Percentiles rank a stretch among this genome's conserved stretches.
Evolutionary conservation across 2,888 invertebrate genomes (phyloP).

Genomic region (Notodonta dromedarius): DNA sequence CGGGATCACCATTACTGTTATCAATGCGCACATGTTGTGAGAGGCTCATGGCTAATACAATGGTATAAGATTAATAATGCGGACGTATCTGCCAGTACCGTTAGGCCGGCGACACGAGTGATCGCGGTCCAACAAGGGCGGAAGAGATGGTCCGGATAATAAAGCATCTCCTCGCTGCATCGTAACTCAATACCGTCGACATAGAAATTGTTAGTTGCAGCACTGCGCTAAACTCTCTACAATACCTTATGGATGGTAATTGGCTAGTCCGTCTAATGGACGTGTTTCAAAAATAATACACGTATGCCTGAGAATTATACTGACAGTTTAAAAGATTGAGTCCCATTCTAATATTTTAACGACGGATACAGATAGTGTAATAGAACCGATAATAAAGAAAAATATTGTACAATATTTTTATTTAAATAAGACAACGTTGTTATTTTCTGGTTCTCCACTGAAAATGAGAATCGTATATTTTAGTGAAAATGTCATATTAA

Average conservation of each 20-base stretch:
- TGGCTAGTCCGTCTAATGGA: conserved; percentile 63
- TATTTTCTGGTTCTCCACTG: too few relatives aligned
- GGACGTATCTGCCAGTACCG: conserved; percentile 71
- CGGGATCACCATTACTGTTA: conserved; percentile 73
- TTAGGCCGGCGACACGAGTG: conserved; percentile 76
- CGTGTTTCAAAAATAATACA: conserved; percentile 63
- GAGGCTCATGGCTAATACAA: conserved; percentile 75
- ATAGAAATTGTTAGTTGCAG: conserved; percentile 76
- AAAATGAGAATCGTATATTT: neutral
- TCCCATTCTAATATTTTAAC: conserved; percentile 33
- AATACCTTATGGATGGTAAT: conserved; percentile 69
- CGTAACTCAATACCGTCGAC: conserved; percentile 79
- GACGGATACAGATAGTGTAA: conserved; percentile 5
- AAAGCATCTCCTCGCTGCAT: conserved; percentile 73
- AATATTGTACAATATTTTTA: too few relatives aligned
- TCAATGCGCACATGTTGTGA: conserved; percentile 76
- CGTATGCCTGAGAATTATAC: conserved; percentile 42
- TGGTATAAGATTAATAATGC: conserved; percentile 79
- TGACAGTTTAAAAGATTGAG: conserved; percentile 41
- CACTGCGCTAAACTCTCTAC: conserved; percentile 58
- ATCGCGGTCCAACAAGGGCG: conserved; percentile 78
- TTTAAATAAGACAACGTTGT: too few relatives aligned
- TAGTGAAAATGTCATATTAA: neutral
- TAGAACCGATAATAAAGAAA: too few relatives aligned
- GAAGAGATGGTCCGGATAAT: conserved; percentile 81